Base-by-base conservation (phyloP, 2,113 vertebrate species). In the Stigmatopora argus region DNA sequence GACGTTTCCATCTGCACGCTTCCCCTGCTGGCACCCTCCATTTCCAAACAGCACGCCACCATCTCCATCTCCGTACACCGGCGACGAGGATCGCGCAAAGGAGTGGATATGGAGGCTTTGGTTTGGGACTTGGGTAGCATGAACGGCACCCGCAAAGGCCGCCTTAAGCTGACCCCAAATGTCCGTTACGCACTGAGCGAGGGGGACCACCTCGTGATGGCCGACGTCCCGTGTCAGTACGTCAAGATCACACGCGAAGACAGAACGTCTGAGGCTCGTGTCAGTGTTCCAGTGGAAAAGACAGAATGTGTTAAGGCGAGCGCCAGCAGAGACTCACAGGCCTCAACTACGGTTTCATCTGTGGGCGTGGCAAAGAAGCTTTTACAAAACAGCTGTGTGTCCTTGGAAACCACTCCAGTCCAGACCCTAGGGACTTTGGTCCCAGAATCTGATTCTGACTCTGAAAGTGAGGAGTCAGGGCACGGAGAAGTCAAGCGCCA, bases 171-270 rank as follows among this genome's bases (percentile, higher is more conserved):
- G 67, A 87, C 80, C 1, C 93, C 93, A 9, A 79, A 92, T 0
- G 84, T 93, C 6, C 90, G 87, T 17, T 94, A 95, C 48, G 88
- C 88, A 31, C 87, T 96, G 61, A 83, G 78, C 19, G 87, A 93
- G 48, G 84, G 88, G 15, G 93, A 96, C 47, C 64, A 84, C 45
- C 74, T 96, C 77, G 75, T 92, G 67, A 78, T 96, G 70, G 94
- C 93, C 0, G 93, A 96, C 59, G 88, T 96, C 67, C 92, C 91
- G 2, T 95, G 94, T 78, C 90, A 91, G 57, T 96, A 90, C 71
- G 79, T 86, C 13, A 70, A 67, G 38, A 15, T 56, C 14, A 8
- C 23, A 14, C 53, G 13, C 23, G n/a, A 55, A 26, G 23, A n/a
- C n/a, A 12, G 44, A 48, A 68, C 3, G 7, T 2, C 0, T 63